Conservation (phyloP, 2,113 vertebrate genomes). For the Erythrocercus mccallii region DNA sequence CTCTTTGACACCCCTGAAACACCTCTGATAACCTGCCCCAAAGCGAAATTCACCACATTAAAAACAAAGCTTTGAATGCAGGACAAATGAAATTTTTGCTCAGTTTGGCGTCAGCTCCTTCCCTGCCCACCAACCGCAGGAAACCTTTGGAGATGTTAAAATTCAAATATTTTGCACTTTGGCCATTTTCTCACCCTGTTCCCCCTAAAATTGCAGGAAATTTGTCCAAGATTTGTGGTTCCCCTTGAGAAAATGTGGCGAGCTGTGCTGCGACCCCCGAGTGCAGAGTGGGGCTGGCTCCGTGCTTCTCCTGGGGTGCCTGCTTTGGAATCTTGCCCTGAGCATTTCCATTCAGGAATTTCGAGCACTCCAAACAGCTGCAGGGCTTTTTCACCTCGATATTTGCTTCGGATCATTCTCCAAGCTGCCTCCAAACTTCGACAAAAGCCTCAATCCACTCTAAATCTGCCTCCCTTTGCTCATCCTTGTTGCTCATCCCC, state of each 20-base stretch:
- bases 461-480: background rate
- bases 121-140: background rate
- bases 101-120: no score
- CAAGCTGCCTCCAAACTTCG: background rate
- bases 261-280: background rate
- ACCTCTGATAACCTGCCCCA: background rate
- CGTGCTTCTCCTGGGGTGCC: background rate
- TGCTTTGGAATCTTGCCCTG: background rate
- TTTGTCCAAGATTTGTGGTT: background rate
- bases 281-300: fast-evolving
- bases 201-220: background rate
- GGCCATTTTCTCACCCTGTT: background rate
- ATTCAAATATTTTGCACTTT: background rate
- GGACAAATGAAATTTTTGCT: background rate
- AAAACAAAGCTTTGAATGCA: background rate
- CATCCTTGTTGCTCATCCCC: background rate
- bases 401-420: background rate
- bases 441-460: background rate
- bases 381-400: background rate
- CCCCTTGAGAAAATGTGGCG: background rate
- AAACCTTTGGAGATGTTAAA: fast-evolving
- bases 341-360: background rate
- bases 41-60: background rate
- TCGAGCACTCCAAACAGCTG: background rate
- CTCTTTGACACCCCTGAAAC: no score